phyloP scores from a whole-genome alignment of 2,888 invertebrate species.

The Branchipolynoe longqiensis region DNA sequence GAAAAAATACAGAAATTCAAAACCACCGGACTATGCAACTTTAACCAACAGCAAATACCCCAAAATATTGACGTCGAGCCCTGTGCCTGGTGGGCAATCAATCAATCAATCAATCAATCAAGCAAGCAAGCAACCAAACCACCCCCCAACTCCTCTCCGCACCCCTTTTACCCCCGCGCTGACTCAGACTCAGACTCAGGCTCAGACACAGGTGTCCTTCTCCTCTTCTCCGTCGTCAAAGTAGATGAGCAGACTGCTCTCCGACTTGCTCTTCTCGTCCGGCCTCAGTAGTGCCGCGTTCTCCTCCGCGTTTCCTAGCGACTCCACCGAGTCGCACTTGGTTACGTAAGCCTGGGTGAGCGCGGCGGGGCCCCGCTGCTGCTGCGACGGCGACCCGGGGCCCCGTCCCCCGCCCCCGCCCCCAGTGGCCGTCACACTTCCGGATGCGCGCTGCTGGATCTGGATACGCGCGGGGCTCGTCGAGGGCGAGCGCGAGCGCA shows the following conservation, averaged over 20 bases:
- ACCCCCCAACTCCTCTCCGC: too few species aligned
- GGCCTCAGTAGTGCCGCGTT: conserved; percentile 82
- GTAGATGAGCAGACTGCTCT: conserved; percentile 69
- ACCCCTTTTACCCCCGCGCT: too few species aligned
- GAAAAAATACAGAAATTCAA: too few species aligned
- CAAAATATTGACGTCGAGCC: too few species aligned
- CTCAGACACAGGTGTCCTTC: conserved; percentile 63
- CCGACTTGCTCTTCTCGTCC: conserved; percentile 70
- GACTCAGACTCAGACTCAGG: too few species aligned
- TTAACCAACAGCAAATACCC: too few species aligned
- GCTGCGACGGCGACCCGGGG: conserved; percentile 2
- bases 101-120: too few species aligned
- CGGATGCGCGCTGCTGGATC: conserved; percentile 74
- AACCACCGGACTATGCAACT: too few species aligned
- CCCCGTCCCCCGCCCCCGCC: neutral
- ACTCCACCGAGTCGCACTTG: conserved; percentile 81
- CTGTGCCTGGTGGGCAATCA: too few species aligned
- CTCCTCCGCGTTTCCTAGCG: conserved; percentile 84
- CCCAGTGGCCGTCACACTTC: neutral
- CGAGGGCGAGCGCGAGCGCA: conserved; percentile 79
- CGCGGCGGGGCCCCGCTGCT: neutral
- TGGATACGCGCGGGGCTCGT: conserved; percentile 78
- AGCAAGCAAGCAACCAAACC: too few species aligned
- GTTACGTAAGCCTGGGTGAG: conserved; percentile 75
- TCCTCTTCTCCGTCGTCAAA: conserved; percentile 71